Conservation (phyloP, 2,888 invertebrate species). For the Agonopterix arenella region DNA sequence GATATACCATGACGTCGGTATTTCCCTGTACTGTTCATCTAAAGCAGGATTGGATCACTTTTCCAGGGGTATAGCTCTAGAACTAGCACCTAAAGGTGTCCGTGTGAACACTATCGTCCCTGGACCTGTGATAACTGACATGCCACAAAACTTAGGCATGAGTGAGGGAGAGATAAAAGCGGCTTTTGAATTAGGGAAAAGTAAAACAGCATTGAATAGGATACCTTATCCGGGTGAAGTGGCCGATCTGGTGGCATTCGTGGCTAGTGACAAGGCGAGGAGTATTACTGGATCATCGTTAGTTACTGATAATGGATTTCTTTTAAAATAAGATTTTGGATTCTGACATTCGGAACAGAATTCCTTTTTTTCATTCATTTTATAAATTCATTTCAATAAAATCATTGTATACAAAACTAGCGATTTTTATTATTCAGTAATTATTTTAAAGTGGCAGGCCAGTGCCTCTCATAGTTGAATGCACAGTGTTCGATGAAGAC, state of each 20-base stretch:
- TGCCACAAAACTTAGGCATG: conserved; percentile 53
- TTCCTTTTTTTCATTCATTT: no score
- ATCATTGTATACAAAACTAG: no score
- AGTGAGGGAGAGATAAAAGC: conserved; percentile 64
- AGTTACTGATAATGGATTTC: conserved; percentile 11
- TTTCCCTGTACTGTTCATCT: conserved; percentile 6
- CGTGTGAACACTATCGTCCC: conserved; percentile 79
- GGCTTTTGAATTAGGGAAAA: conserved; percentile 3
- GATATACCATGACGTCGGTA: no score
- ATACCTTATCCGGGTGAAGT: conserved; percentile 19
- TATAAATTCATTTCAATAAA: no score
- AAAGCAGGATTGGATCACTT: conserved; percentile 16
- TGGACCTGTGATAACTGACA: conserved; percentile 15
- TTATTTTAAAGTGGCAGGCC: no score
- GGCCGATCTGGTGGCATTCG: conserved; percentile 11
- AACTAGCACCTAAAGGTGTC: conserved; percentile 11
- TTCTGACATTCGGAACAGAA: no score
- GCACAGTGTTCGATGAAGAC: no score
- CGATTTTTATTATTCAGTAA: no score
- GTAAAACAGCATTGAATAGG: conserved; percentile 9
- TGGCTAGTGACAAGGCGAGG: conserved; percentile 13
- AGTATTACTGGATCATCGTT: conserved; percentile 11
- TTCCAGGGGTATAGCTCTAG: conserved; percentile 11
- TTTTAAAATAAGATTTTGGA: not conserved
- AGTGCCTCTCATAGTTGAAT: no score